phyloP scores from a whole-genome alignment of 1,140 invertebrate genomes.

The Bombyx mandarina region DNA sequence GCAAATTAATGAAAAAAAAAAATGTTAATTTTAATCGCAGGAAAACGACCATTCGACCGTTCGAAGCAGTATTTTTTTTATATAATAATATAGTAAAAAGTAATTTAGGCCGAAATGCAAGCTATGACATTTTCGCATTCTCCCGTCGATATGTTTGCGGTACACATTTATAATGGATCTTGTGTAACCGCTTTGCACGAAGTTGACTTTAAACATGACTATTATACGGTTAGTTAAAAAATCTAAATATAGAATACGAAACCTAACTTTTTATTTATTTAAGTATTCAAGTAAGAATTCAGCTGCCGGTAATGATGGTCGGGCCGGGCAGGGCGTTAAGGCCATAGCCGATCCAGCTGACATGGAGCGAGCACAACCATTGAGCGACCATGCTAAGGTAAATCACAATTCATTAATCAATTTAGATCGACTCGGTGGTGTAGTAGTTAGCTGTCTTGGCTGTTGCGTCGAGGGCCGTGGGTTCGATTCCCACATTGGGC shows the following conservation, averaged over 20 bases:
- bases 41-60: too few relatives aligned
- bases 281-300: constrained; percentile 38
- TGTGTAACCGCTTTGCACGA: not conserved
- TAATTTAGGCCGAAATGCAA: not conserved
- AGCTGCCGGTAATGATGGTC: constrained; percentile 26
- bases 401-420: not conserved
- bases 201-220: too few relatives aligned
- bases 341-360: constrained; percentile 39
- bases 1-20: too few relatives aligned
- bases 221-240: too few relatives aligned
- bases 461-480: too few relatives aligned
- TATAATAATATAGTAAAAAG: not conserved
- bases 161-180: not conserved
- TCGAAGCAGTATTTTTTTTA: not conserved
- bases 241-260: too few relatives aligned
- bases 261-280: constrained; percentile 6
- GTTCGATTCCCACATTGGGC: too few relatives aligned
- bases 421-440: too few relatives aligned
- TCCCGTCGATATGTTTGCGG: not conserved
- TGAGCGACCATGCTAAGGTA: constrained; percentile 74
- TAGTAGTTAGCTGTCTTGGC: too few relatives aligned
- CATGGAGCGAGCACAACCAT: constrained; percentile 74
- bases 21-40: too few relatives aligned
- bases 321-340: constrained; percentile 49
- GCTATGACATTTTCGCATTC: not conserved